Percentiles rank a stretch among this genome's conserved stretches.
phyloP scores from a whole-genome alignment of 2,113 vertebrate species.

The Rhodinocichla rosea region DNA sequence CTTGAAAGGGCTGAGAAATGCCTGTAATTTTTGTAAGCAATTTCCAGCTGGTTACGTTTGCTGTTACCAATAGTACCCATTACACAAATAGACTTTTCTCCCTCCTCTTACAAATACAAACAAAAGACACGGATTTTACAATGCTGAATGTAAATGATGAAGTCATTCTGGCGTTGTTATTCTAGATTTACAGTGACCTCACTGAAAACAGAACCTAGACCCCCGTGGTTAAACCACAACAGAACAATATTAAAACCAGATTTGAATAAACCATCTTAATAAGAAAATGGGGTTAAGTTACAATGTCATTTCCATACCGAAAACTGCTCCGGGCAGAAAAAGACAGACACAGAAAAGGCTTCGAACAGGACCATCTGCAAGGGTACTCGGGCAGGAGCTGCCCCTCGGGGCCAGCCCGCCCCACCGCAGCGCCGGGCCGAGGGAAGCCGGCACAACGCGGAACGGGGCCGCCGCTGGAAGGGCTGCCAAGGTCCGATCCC shows the following conservation, averaged over 20 bases:
- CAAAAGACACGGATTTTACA: neutral
- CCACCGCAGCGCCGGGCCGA: neutral
- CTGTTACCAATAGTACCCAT: neutral
- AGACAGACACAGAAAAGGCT: neutral
- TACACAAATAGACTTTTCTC: neutral
- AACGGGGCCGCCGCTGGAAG: neutral
- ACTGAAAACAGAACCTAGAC: neutral
- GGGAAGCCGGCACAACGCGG: neutral
- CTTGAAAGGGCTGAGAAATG: neutral
- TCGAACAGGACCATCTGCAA: neutral
- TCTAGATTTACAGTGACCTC: neutral
- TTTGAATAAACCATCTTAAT: neutral
- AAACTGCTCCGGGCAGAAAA: neutral
- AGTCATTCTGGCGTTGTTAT: neutral
- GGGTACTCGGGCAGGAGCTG: neutral
- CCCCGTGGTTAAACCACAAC: neutral
- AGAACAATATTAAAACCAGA: neutral
- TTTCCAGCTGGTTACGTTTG: constrained; percentile 4
- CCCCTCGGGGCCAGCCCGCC: accelerated
- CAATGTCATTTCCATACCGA: neutral
- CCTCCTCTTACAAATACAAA: neutral
- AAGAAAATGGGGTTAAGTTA: neutral
- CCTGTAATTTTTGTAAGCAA: neutral
- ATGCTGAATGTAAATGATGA: neutral
- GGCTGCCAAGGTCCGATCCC: neutral